Evolutionary conservation across 2,797 vertebrate species (phyloP).

Genomic region (Trichosurus vulpecula): DNA sequence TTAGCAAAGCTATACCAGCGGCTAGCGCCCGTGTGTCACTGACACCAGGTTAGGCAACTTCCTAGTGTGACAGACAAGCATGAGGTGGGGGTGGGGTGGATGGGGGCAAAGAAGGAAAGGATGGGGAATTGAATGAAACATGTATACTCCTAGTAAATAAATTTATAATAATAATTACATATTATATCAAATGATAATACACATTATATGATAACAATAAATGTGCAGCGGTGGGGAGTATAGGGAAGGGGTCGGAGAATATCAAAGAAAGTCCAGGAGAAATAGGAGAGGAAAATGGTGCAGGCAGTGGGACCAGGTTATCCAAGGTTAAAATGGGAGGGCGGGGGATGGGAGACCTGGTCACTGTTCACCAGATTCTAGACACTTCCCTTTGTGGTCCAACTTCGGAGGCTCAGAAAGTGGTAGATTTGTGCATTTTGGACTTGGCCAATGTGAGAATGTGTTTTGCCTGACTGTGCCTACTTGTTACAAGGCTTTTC

Average conservation of each 20-base stretch:
- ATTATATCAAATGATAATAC: no score
- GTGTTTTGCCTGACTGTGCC: background rate
- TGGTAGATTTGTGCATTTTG: background rate
- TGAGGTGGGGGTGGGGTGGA: background rate
- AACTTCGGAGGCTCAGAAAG: background rate
- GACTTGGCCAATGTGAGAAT: background rate
- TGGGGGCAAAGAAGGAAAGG: background rate
- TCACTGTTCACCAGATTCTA: background rate
- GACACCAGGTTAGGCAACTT: background rate
- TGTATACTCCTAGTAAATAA: background rate
- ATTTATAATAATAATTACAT: background rate
- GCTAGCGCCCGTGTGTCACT: slow-evolving; percentile 53
- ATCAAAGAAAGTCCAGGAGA: background rate
- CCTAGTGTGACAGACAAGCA: background rate
- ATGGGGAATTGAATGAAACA: background rate
- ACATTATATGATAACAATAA: no score
- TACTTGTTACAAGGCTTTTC: background rate
- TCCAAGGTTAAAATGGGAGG: background rate
- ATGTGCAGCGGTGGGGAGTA: no score
- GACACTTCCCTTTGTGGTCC: background rate
- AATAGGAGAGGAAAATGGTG: background rate
- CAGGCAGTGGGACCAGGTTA: background rate
- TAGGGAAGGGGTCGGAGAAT: background rate
- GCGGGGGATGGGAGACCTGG: background rate
- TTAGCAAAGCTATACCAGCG: slow-evolving; percentile 69